phyloP scores from a whole-genome alignment of 2,113 vertebrate species.

The Spizaetus ornatus region DNA sequence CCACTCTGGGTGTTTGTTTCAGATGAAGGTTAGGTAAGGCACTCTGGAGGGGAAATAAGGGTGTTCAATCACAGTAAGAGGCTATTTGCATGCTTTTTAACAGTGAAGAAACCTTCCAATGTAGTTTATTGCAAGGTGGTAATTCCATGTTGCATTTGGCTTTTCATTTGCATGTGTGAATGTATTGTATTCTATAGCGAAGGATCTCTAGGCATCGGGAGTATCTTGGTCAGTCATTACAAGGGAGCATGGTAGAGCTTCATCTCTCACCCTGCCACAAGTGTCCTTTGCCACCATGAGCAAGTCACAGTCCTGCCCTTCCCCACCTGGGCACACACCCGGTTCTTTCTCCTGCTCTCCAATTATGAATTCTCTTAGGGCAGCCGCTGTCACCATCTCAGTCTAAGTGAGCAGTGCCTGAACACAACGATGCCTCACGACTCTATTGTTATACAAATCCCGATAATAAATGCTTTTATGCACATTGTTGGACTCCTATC shows the following conservation, averaged over 20 bases:
- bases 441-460: background rate
- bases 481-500: background rate
- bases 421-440: background rate
- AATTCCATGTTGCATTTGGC: background rate
- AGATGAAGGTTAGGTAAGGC: background rate
- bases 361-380: background rate
- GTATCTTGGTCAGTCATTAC: background rate
- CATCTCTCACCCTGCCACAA: too few species aligned
- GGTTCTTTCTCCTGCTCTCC: background rate
- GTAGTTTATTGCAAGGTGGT: background rate
- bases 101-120: rapidly evolving
- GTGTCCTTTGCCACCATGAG: background rate
- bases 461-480: background rate
- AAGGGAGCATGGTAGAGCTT: background rate
- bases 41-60: background rate
- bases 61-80: background rate
- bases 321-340: rapidly evolving
- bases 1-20: background rate
- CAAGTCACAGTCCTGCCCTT: background rate
- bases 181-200: background rate
- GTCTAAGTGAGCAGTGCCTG: background rate
- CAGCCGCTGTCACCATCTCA: background rate
- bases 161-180: background rate
- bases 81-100: background rate
- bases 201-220: background rate